Conservation (phyloP, 2,888 invertebrate species). For the Stenotaenia linearis region DNA sequence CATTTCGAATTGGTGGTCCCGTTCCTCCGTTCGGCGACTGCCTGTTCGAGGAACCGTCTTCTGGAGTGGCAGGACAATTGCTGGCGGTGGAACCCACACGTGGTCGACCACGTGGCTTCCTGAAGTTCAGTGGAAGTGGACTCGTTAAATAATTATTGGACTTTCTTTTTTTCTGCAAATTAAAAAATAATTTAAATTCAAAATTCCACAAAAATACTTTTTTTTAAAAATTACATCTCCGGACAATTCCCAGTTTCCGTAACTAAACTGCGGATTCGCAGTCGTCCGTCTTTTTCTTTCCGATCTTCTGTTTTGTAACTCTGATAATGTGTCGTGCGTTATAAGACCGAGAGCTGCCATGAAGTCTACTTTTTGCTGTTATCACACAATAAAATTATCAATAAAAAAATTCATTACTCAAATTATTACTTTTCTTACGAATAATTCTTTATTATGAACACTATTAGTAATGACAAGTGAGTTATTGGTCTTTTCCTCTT, state of each 20-base stretch:
- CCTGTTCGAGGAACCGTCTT: not conserved
- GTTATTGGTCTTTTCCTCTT: not conserved
- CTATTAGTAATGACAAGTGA: not conserved
- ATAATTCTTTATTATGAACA: not conserved
- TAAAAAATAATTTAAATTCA: constrained; percentile 1
- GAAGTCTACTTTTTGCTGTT: constrained; percentile 33
- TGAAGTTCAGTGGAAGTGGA: constrained; percentile 31
- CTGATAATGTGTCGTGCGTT: constrained; percentile 34
- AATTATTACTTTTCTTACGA: not conserved
- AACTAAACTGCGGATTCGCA: constrained; percentile 36
- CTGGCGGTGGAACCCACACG: constrained; percentile 18
- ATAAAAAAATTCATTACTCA: not conserved
- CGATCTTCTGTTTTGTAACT: constrained; percentile 35
- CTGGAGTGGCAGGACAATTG: not conserved
- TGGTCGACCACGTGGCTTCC: constrained; percentile 34
- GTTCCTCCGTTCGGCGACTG: not conserved
- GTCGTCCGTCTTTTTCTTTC: constrained; percentile 36
- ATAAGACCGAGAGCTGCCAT: constrained; percentile 36
- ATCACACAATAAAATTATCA: not conserved
- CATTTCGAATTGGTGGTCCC: not conserved
- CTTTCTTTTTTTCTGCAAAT: constrained; percentile 34
- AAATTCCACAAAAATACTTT: not conserved
- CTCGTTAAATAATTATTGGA: constrained; percentile 33
- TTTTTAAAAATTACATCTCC: constrained; percentile 21
- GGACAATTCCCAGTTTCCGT: constrained; percentile 34